phyloP scores from a whole-genome alignment of 2,797 vertebrate genomes.

The Anniella stebbinsi region DNA sequence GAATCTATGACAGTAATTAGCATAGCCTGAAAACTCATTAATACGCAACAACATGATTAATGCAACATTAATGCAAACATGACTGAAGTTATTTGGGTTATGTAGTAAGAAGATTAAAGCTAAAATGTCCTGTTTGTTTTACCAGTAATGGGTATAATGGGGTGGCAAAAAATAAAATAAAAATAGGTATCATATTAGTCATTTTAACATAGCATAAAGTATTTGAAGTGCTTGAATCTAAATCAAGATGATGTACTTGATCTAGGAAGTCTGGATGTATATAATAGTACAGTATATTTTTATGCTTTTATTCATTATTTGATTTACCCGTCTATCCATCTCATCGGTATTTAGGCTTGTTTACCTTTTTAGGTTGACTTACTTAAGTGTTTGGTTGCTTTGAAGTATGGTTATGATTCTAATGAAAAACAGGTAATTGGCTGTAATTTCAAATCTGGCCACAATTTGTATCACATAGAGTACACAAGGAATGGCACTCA shows the following conservation, averaged over 20 bases:
- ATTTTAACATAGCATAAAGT: slow-evolving; percentile 54
- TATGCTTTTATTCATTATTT: slow-evolving; percentile 44
- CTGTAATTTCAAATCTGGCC: slow-evolving; percentile 32
- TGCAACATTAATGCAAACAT: slow-evolving; percentile 99
- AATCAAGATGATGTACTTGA: slow-evolving; percentile 49
- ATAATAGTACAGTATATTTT: no score
- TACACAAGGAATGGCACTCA: background rate
- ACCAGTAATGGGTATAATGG: slow-evolving; percentile 84
- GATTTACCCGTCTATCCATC: slow-evolving; percentile 18
- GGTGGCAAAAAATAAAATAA: slow-evolving; percentile 78
- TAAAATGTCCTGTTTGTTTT: slow-evolving; percentile 97
- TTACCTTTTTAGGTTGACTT: slow-evolving; percentile 52
- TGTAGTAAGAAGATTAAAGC: slow-evolving; percentile 99
- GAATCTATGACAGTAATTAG: slow-evolving; percentile 99
- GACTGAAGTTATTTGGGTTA: slow-evolving; percentile 99
- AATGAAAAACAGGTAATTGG: background rate
- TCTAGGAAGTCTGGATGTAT: slow-evolving; percentile 17
- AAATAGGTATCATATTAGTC: slow-evolving; percentile 76
- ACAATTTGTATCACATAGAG: slow-evolving; percentile 16
- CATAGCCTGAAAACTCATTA: slow-evolving; percentile 99
- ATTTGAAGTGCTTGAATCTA: slow-evolving; percentile 16
- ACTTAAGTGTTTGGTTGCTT: slow-evolving; percentile 46
- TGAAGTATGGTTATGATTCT: slow-evolving; percentile 1
- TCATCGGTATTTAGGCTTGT: slow-evolving; percentile 27
- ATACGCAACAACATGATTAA: slow-evolving; percentile 99